Conservation (phyloP, 2,113 vertebrate species). For the Eonycteris spelaea region DNA sequence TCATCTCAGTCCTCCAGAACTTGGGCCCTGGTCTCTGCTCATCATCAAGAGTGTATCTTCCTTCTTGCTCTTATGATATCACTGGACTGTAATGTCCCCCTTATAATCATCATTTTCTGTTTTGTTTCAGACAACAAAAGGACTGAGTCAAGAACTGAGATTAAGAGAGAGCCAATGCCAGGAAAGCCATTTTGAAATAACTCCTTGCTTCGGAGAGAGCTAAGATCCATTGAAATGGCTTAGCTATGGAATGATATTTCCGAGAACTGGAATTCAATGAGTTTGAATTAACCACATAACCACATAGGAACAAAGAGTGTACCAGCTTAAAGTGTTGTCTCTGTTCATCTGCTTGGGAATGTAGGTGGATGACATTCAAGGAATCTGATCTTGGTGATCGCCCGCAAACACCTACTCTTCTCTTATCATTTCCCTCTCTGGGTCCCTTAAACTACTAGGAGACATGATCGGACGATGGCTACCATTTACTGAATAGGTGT, state of each 20-base stretch:
- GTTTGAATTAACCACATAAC: accelerated
- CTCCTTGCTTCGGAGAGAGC: not conserved
- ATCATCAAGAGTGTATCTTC: not conserved
- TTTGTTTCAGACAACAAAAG: slow-evolving; percentile 28
- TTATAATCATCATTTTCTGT: not conserved
- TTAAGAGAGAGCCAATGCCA: not conserved
- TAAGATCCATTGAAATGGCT: not conserved
- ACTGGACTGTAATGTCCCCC: not conserved
- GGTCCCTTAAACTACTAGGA: not conserved
- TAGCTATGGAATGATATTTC: not conserved
- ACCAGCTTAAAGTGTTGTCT: accelerated
- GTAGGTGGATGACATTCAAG: accelerated
- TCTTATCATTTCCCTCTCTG: not conserved
- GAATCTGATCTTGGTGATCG: accelerated
- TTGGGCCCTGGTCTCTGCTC: not conserved
- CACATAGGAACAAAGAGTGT: not conserved
- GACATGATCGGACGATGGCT: not conserved
- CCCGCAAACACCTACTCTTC: not conserved
- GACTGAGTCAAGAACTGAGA: not conserved
- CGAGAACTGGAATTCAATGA: not conserved
- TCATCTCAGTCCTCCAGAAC: not conserved
- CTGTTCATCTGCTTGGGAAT: not conserved
- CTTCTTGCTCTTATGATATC: not conserved
- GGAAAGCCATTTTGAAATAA: not conserved
- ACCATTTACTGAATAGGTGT: not conserved